Evolutionary conservation across 2,797 vertebrate species (phyloP).

Genomic region (Astyanax mexicanus): DNA sequence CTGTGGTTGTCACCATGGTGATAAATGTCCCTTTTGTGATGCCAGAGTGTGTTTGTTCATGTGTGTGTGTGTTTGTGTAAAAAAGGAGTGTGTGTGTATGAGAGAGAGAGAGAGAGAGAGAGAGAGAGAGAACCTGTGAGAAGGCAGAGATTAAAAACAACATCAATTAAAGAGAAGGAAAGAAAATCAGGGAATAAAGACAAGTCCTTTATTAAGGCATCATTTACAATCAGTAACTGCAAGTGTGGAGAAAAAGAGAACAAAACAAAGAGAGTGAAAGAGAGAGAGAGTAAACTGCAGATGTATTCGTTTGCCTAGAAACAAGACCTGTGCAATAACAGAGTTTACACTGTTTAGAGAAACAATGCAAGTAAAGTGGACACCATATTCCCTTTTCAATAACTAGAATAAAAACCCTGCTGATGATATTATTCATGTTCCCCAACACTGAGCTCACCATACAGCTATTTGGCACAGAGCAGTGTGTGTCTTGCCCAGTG

Average conservation of each 20-base stretch:
- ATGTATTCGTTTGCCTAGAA: conserved; percentile 38
- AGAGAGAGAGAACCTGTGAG: not conserved
- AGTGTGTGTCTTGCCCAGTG: not conserved
- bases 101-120: not conserved
- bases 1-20: conserved; percentile 61
- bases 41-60: conserved; percentile 53
- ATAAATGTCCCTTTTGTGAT: conserved; percentile 64
- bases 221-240: no score
- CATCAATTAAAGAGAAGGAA: not conserved
- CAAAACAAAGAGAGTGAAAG: conserved; percentile 29
- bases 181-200: no score
- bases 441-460: conserved; percentile 19
- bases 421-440: conserved; percentile 32
- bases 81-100: no score
- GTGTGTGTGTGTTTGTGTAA: conserved; percentile 53
- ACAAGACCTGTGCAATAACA: conserved; percentile 22
- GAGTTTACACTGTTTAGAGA: no score
- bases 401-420: conserved; percentile 25
- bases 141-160: no score
- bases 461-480: conserved; percentile 7
- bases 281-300: conserved; percentile 8
- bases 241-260: conserved; percentile 1
- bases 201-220: no score
- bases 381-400: conserved; percentile 17
- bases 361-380: not conserved